phyloP scores from a whole-genome alignment of 53 echinoderm and acorn worm genomes.

The Holothuria scabra region DNA sequence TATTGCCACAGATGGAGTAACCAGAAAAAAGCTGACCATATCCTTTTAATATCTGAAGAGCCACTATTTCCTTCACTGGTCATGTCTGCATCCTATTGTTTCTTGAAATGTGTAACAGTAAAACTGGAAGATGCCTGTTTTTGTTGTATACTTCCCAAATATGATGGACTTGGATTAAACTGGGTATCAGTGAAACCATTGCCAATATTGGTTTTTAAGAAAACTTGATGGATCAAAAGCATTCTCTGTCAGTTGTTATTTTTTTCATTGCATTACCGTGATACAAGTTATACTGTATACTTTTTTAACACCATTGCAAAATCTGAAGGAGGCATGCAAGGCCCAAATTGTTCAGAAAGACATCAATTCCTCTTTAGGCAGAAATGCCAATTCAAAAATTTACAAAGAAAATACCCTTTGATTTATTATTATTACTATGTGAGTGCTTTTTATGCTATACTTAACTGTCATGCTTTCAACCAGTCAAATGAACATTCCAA shows the following conservation, averaged over 20 bases:
- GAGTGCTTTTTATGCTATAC: too few species aligned
- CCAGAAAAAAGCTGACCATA: background rate
- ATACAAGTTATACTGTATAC: background rate
- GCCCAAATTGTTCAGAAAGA: too few species aligned
- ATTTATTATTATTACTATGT: too few species aligned
- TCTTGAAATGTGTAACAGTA: slow-evolving; percentile 35
- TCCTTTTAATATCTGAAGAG: background rate
- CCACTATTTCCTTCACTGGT: slow-evolving; percentile 7
- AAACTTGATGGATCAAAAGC: background rate
- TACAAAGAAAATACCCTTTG: too few species aligned
- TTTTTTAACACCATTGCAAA: too few species aligned
- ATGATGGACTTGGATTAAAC: slow-evolving; percentile 23
- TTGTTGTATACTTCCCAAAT: slow-evolving; percentile 24
- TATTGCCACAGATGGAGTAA: too few species aligned
- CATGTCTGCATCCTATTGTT: background rate
- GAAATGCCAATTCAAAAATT: too few species aligned
- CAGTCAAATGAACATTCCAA: too few species aligned
- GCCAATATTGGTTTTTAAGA: background rate
- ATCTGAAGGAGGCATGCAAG: too few species aligned
- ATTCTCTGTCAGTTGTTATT: too few species aligned
- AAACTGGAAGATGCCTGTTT: background rate
- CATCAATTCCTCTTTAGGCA: too few species aligned
- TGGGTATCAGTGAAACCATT: background rate
- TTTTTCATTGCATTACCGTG: slow-evolving; percentile 5
- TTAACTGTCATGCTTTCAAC: too few species aligned